Percentiles rank a stretch among this genome's conserved stretches.
phyloP scores from a whole-genome alignment of 2,888 invertebrate genomes.

The Lutraria lutraria region DNA sequence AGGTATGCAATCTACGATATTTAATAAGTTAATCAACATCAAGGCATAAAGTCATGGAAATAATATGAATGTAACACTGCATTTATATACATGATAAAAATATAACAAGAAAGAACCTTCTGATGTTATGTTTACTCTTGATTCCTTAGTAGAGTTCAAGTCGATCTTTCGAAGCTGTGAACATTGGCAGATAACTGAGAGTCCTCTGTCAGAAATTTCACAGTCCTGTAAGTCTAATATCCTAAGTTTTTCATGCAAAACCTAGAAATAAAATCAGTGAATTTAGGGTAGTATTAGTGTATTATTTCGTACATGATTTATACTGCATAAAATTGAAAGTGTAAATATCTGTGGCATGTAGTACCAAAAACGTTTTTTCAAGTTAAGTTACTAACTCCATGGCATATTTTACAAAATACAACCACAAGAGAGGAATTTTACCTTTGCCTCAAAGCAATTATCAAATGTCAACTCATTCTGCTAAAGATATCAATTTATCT shows the following conservation, averaged over 20 bases:
- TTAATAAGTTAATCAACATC: neutral
- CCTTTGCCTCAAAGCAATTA: too few species aligned
- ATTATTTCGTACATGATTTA: neutral
- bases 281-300: too few species aligned
- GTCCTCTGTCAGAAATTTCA: conserved; percentile 79
- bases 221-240: conserved; percentile 82
- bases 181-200: conserved; percentile 77
- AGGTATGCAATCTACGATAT: neutral
- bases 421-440: too few species aligned
- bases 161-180: conserved; percentile 80
- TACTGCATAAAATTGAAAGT: too few species aligned
- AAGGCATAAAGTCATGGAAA: neutral
- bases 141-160: conserved; percentile 81
- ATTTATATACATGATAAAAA: neutral
- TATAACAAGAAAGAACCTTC: conserved; percentile 72
- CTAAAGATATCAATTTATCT: too few species aligned
- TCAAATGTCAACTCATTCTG: too few species aligned
- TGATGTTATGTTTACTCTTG: conserved; percentile 80
- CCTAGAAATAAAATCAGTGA: conserved; percentile 67
- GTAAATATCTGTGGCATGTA: too few species aligned
- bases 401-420: too few species aligned
- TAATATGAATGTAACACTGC: neutral
- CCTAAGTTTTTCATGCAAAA: conserved; percentile 79
- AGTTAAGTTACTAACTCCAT: too few species aligned
- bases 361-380: too few species aligned